These are phyloP conservation scores for Priapulus caudatus DNA, from an alignment of 2,888 invertebrate species.

Conservation along the genomic window DNA sequence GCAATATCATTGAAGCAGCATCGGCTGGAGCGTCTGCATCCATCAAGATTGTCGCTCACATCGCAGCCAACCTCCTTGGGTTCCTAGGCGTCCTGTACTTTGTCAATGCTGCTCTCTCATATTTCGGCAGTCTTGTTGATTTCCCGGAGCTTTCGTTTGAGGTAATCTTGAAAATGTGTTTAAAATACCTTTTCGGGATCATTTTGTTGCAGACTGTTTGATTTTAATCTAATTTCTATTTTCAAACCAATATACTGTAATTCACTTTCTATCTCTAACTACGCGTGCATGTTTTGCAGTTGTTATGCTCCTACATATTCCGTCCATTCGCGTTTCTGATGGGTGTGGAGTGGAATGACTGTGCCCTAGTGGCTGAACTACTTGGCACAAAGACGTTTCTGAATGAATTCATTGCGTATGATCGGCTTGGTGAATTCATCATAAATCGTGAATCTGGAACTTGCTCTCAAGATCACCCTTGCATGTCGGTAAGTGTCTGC, in stretches of 20 bases:
- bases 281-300: too few relatives aligned
- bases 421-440: not conserved
- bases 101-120: conserved; percentile 62
- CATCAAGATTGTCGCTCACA: conserved; percentile 65
- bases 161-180: conserved; percentile 39
- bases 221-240: too few relatives aligned
- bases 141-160: conserved; percentile 44
- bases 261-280: too few relatives aligned
- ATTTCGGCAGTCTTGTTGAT: conserved; percentile 68
- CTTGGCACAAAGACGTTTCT: too few relatives aligned
- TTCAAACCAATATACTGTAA: too few relatives aligned
- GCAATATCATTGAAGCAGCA: conserved; percentile 77
- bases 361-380: too few relatives aligned
- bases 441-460: conserved; percentile 4
- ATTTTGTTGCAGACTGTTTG: too few relatives aligned
- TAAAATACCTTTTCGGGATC: too few relatives aligned
- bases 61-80: conserved; percentile 80
- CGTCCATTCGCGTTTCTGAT: too few relatives aligned
- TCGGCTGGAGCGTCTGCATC: conserved; percentile 73
- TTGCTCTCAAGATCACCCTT: conserved; percentile 21
- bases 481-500: conserved; percentile 29
- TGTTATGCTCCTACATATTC: too few relatives aligned
- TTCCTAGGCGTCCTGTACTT: conserved; percentile 78
- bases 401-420: too few relatives aligned
- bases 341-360: too few relatives aligned